Conservation (phyloP, 2,888 invertebrate species). For the Drosophila cognata region DNA sequence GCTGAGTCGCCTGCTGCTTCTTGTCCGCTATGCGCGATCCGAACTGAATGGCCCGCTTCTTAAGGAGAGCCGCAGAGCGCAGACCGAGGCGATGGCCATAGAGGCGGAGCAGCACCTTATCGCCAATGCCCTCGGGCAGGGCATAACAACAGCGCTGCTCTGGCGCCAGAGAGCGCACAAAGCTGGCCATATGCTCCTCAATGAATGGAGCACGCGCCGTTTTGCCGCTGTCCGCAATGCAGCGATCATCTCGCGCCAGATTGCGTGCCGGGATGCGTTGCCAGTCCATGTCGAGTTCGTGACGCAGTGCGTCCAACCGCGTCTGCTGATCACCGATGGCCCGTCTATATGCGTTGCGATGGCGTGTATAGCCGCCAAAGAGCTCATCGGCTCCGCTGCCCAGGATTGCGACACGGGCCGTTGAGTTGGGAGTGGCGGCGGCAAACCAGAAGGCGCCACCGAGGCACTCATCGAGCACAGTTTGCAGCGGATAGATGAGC, state of each 20-base stretch:
- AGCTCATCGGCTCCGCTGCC: conserved; percentile 99
- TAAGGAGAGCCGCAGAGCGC: conserved; percentile 88
- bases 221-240: conserved; percentile 95
- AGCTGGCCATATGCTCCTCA: conserved; percentile 89
- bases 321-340: conserved; percentile 85
- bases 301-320: conserved; percentile 86
- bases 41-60: conserved; percentile 98
- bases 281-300: conserved; percentile 92
- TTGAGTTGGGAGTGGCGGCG: conserved; percentile 84
- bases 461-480: conserved; percentile 97
- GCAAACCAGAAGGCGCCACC: conserved; percentile 99
- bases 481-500: conserved; percentile 93
- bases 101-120: conserved; percentile 94
- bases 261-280: conserved; percentile 94
- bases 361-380: conserved; percentile 96
- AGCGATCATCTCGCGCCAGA: conserved; percentile 96
- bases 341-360: conserved; percentile 90
- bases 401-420: conserved; percentile 86
- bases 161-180: conserved; percentile 88
- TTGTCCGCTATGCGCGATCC: conserved; percentile 97
- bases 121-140: conserved; percentile 92
- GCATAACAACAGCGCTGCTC: conserved; percentile 86
- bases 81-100: conserved; percentile 90
- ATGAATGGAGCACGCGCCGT: conserved; percentile 93
- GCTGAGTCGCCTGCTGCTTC: conserved; percentile 93